Percentiles rank a stretch among this genome's conserved stretches.
Conservation (phyloP, 2,888 invertebrate genomes). For the Empis stercorea region DNA sequence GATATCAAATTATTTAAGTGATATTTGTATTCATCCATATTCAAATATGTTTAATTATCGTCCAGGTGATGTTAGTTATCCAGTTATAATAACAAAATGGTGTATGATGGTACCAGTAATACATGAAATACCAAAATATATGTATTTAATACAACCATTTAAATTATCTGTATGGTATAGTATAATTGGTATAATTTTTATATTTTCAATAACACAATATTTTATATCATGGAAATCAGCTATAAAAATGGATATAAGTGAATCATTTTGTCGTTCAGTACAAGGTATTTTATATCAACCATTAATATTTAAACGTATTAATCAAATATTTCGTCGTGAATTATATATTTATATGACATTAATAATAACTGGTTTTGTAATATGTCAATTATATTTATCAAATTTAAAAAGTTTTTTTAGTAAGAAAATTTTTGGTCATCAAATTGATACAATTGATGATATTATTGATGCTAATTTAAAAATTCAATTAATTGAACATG, state of each 20-base stretch:
- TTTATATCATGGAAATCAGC: background rate
- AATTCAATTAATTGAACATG: slow-evolving; percentile 19
- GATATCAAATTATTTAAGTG: background rate
- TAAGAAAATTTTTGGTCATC: slow-evolving; percentile 9
- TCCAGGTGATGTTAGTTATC: slow-evolving; percentile 20
- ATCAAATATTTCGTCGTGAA: background rate
- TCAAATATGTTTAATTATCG: background rate
- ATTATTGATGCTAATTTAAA: slow-evolving; percentile 19
- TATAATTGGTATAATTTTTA: background rate
- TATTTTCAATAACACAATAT: too few species aligned
- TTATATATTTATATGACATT: background rate
- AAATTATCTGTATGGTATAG: slow-evolving; percentile 6
- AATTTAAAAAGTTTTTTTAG: background rate
- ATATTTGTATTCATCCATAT: background rate
- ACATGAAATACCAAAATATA: slow-evolving; percentile 19
- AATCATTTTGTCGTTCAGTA: background rate
- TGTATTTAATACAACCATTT: slow-evolving; percentile 19
- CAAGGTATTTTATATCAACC: too few species aligned
- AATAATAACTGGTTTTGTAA: background rate
- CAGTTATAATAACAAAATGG: slow-evolving; percentile 25
- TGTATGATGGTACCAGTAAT: slow-evolving; percentile 26
- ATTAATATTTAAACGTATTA: too few species aligned
- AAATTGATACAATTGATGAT: slow-evolving; percentile 21
- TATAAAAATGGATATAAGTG: background rate
- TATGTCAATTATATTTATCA: background rate